Evolutionary conservation across 2,888 invertebrate genomes (phyloP).

Genomic region (Drosophila anomalata): DNA sequence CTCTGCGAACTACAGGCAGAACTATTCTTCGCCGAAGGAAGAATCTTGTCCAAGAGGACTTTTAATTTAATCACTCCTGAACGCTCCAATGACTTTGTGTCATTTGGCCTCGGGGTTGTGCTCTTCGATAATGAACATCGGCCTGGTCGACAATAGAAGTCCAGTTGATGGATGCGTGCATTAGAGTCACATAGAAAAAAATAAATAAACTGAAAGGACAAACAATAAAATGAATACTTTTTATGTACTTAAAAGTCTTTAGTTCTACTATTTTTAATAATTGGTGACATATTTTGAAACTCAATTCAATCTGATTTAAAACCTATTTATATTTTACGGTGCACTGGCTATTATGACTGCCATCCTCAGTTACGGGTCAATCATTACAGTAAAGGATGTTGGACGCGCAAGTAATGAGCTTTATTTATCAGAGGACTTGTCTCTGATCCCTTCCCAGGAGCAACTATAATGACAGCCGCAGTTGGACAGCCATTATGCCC

Average conservation of each 20-base stretch:
- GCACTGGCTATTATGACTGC: constrained; percentile 11
- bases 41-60: constrained; percentile 44
- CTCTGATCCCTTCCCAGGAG: constrained; percentile 11
- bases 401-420: constrained; percentile 46
- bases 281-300: not conserved
- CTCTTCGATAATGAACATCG: constrained; percentile 32
- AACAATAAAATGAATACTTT: not conserved
- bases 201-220: not conserved
- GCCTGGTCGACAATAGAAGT: not conserved
- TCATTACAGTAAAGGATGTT: constrained; percentile 21
- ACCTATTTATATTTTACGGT: not conserved
- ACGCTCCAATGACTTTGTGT: constrained; percentile 58
- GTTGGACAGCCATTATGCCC: constrained; percentile 38
- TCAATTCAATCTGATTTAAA: not conserved
- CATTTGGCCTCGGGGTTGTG: constrained; percentile 45
- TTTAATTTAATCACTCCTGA: constrained; percentile 57
- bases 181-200: not conserved
- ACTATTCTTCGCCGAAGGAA: constrained; percentile 3
- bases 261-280: not conserved
- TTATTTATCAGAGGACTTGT: constrained; percentile 44
- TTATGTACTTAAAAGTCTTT: not conserved
- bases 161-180: constrained; percentile 15
- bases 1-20: constrained; percentile 22
- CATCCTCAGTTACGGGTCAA: constrained; percentile 38
- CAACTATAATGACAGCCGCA: constrained; percentile 40